Percentiles rank a stretch among this genome's conserved stretches.
These are phyloP conservation scores for Trichonephila clavata DNA, from an alignment of 1,140 invertebrate species.

Conservation along the genomic window DNA sequence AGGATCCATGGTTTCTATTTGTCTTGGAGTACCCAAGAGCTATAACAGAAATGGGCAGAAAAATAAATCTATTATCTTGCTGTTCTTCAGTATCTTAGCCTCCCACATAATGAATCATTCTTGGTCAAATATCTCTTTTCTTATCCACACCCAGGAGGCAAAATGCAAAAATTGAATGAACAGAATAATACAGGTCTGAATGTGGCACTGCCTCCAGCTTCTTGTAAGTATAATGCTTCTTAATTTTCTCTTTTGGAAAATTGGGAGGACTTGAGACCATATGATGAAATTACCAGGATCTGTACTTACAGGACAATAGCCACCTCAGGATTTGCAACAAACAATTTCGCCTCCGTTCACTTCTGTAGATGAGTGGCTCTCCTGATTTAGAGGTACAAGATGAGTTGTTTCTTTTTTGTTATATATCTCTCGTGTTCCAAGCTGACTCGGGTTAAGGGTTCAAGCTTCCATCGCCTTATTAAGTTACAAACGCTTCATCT, in stretches of 20 bases:
- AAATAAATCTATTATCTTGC: too few species aligned
- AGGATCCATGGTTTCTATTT: too few species aligned
- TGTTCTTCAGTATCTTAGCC: too few species aligned
- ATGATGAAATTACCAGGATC: conserved; percentile 43
- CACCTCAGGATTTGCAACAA: conserved; percentile 56
- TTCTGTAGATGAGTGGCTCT: not conserved
- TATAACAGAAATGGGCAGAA: too few species aligned
- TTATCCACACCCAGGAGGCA: conserved; percentile 1
- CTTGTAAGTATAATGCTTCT: too few species aligned
- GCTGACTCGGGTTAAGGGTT: not conserved
- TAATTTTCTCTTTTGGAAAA: conserved; percentile 44
- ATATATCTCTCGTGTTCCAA: not conserved
- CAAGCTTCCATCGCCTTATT: conserved; percentile 61
- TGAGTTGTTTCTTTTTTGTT: not conserved
- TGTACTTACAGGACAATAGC: not conserved
- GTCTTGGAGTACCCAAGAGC: too few species aligned
- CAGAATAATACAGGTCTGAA: too few species aligned
- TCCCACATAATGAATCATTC: too few species aligned
- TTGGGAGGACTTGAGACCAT: conserved; percentile 22
- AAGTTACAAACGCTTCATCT: conserved; percentile 67
- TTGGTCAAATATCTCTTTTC: not conserved
- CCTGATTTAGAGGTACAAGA: conserved; percentile 40
- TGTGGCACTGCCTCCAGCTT: too few species aligned
- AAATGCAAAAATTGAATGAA: not conserved
- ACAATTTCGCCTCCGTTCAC: conserved; percentile 68